Evolutionary conservation across 2,113 vertebrate species (phyloP), one percentile per base, ranked within the genome.

Genomic region (Tragelaphus scriptus): DNA sequence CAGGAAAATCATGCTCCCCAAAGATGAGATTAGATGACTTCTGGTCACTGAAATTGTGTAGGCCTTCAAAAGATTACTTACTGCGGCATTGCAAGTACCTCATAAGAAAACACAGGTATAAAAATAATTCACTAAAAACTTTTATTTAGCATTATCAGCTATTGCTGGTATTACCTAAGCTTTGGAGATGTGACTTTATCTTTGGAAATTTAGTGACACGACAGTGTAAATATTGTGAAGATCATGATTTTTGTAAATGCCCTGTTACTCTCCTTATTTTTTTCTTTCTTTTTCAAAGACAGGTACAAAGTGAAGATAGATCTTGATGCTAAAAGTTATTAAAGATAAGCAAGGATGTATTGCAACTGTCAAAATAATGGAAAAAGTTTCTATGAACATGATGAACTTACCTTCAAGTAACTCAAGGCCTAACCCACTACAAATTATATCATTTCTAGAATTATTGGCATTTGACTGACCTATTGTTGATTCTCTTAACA

Each of bases 11-110:
- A 36, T 99, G 99, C 95, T 99, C 99, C 98, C 99, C 99, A 32
- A 99, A 99, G 98, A 99, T 99, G 99, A 99, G 99, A 84, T 99
- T 99, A 98, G 99, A 99, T 44, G 99, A 99, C 98, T 99, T 99
- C 98, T 99, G 99, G 99, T 99, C 99, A 79, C 98, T 99, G 97
- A 99, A 99, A 98, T 99, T 99, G 91, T 99, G 99, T 98, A 99
- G 99, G 51, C 99, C 99, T 98, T 99, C 99, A 32, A 99, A 99
- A 98, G 99, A 99, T 97, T 99, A 99, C 96, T 98, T 99, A 97
- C 99, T 99, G 88, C 99, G 99, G 94, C 99, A 99, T 97, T 99
- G 99, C 99, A 99, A 99, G 99, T 99, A 99, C 98, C 99, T 99
- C 97, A 99, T 99, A 98, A 99, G 99, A 98, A 99, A 99, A 96